Conservation (phyloP, 1,140 invertebrate genomes). For the Coelopa frigida region DNA sequence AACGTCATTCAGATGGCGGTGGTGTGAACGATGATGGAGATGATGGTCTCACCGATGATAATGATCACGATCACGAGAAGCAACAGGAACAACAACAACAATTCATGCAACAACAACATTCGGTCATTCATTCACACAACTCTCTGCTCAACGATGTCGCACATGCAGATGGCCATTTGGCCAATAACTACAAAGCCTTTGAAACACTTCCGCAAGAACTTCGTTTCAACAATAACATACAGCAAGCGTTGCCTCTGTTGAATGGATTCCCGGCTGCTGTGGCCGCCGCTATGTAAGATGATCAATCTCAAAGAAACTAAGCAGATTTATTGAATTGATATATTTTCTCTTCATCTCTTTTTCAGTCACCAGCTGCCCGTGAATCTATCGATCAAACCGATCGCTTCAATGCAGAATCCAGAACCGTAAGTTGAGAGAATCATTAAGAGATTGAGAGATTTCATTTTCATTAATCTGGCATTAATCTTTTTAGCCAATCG, state of each 20-base stretch:
- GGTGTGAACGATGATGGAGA: constrained; percentile 2
- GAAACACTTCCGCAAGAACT: constrained; percentile 6
- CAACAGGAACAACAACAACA: constrained; percentile 6
- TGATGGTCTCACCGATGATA: not conserved
- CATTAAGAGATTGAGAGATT: not conserved
- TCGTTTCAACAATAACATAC: constrained; percentile 1
- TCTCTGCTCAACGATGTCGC: too few relatives aligned
- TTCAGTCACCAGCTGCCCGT: constrained; percentile 32
- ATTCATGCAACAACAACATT: constrained; percentile 7
- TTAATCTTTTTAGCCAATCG: not conserved
- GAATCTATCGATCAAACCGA: constrained; percentile 35
- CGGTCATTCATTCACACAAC: too few relatives aligned
- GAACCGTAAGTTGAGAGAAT: constrained; percentile 21
- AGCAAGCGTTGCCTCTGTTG: constrained; percentile 16
- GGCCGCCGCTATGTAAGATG: constrained; percentile 23
- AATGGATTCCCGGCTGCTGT: constrained; percentile 28
- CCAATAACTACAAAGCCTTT: constrained; percentile 6
- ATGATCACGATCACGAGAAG: not conserved
- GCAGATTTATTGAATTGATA: not conserved
- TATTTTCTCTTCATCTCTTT: not conserved
- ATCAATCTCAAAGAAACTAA: not conserved
- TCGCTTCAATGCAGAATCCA: constrained; percentile 31
- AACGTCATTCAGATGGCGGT: not conserved
- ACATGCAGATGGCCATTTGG: constrained; percentile 11
- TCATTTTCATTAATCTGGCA: not conserved